A percentile compares a stretch with the other conserved stretches of the same genome.
These are phyloP conservation scores for Podarcis raffonei DNA, from an alignment of 2,113 vertebrate species.

Conservation along the genomic window DNA sequence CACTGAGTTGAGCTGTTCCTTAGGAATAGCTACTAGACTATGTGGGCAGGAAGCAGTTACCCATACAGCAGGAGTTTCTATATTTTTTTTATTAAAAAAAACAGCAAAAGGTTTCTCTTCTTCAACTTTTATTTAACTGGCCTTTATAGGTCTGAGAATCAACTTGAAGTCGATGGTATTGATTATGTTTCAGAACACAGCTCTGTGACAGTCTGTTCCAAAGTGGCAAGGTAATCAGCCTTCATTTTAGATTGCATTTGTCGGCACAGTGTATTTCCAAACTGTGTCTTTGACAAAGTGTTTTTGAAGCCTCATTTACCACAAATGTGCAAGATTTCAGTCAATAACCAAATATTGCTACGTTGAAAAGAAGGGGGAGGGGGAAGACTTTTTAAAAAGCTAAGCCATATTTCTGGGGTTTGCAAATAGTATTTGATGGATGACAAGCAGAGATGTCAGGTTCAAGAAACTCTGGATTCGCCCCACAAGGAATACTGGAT, in stretches of 20 bases:
- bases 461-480: background rate
- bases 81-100: background rate
- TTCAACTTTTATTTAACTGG: conserved; percentile 42
- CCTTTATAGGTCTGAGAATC: conserved; percentile 36
- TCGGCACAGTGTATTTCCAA: conserved; percentile 43
- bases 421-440: background rate
- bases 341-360: conserved; percentile 18
- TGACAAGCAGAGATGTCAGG: background rate
- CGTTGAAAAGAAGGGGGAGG: background rate
- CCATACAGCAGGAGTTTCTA: background rate
- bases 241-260: conserved; percentile 54
- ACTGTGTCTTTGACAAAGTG: conserved; percentile 11
- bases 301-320: conserved; percentile 50
- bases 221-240: conserved; percentile 45
- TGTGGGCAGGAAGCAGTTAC: background rate
- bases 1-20: background rate
- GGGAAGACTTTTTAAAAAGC: background rate
- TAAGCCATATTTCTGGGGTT: background rate
- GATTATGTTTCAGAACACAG: conserved; percentile 55
- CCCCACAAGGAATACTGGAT: background rate
- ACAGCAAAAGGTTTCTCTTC: conserved; percentile 15
- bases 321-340: conserved; percentile 35
- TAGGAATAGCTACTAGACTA: background rate
- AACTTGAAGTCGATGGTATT: conserved; percentile 39
- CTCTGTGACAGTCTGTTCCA: background rate